Evolutionary conservation across 2,888 invertebrate species (phyloP), one percentile per base, ranked within the genome.

Genomic region (Phengaris alcon): DNA sequence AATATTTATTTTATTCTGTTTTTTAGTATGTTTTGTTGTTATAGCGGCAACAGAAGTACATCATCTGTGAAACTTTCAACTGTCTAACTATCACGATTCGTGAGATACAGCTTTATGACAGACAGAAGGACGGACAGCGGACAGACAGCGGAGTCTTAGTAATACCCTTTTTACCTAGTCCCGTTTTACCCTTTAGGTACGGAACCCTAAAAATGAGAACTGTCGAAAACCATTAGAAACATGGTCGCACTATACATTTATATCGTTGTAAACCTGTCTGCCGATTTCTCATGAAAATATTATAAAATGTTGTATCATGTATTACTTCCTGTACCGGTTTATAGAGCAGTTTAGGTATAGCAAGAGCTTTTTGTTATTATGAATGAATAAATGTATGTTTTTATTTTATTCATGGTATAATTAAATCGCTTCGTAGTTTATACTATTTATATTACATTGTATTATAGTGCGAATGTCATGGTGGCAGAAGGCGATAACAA

Each of bases 291-390:
- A 51, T 70, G 10, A 15, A 10, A 13, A 48, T 51, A 9, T 3
- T 35, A 35, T 35, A 51, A 15, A 64, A 10, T 7, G 6, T 48
- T 68, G 13, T 68, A 70, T 51, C 64, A 22, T 48, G 35, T 12
- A 6, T 64, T 35, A 64, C 64, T 64, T 64, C 64, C 64, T 64
- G 64, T 64, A 64, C 64, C 64, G 64, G 35, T 44, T 64, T 64
- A 6, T 64, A 22, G 44, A 64, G 12, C 64, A 12, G 35, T 12
- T 2, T 64, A 22, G 10, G 59, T 35, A 35, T 3, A 64, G 64
- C 35, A 64, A 64, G 64, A 12, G 52, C 8, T 52, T 52, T 52
- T 35, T 64, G 12, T 3, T 64, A 10, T 35, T 64, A 7, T 64
- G 22, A 44, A 64, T 44, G 35, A 64, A 64, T 64, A 12, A 35